Conservation (phyloP, 2,797 vertebrate genomes). For the Crenichthys baileyi region DNA sequence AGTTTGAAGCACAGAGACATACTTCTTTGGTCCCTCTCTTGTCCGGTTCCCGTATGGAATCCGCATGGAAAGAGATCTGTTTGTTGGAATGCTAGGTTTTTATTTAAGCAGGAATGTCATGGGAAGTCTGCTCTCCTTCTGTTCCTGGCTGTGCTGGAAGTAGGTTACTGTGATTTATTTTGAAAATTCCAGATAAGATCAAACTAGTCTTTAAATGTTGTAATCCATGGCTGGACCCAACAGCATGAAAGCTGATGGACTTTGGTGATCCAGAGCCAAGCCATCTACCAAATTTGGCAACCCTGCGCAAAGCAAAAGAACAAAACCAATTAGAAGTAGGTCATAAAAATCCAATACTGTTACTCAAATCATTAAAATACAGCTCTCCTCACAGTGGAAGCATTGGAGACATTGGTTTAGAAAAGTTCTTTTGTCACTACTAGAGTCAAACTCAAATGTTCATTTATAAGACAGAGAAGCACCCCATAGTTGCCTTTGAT, state of each 20-base stretch:
- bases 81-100: too few species aligned
- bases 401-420: background rate
- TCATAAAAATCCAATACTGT: background rate
- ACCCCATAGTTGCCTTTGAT: background rate
- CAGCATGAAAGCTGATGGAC: background rate
- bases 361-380: background rate
- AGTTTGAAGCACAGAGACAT: too few species aligned
- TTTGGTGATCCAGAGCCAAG: background rate
- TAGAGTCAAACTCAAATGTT: slow-evolving; percentile 1
- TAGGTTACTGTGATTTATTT: too few species aligned
- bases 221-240: too few species aligned
- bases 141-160: too few species aligned
- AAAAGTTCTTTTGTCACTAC: background rate
- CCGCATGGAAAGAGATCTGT: too few species aligned
- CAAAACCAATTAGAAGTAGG: background rate
- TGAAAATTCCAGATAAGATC: too few species aligned
- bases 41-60: too few species aligned
- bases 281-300: background rate
- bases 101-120: too few species aligned
- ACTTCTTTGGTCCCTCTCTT: too few species aligned
- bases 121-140: too few species aligned
- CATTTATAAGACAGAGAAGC: background rate
- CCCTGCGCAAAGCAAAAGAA: background rate
- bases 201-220: too few species aligned
- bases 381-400: slow-evolving; percentile 2